A percentile compares a stretch with the other conserved stretches of the same genome.
Evolutionary conservation across 2,888 invertebrate genomes (phyloP).

Genomic region (Eucriotettix oculatus): DNA sequence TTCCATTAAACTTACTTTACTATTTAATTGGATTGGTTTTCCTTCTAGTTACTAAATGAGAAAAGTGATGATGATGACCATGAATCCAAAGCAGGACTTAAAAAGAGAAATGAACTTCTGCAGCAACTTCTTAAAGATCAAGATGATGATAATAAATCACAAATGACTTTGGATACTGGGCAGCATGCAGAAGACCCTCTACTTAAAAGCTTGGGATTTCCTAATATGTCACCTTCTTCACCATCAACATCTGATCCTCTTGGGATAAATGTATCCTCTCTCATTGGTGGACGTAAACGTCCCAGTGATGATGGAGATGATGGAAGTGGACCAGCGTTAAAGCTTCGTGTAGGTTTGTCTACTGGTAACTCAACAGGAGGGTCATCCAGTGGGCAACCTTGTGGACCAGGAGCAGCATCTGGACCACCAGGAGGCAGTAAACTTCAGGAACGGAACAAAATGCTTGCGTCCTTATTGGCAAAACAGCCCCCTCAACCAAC

Average conservation of each 20-base stretch:
- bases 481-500: slow-evolving; percentile 52
- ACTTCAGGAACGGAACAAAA: slow-evolving; percentile 67
- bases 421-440: slow-evolving; percentile 33
- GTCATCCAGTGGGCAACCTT: background rate
- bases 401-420: background rate
- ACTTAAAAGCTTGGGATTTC: slow-evolving; percentile 37
- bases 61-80: slow-evolving; percentile 42
- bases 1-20: no score
- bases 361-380: background rate
- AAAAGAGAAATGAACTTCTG: slow-evolving; percentile 42
- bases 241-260: slow-evolving; percentile 25
- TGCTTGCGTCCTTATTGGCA: slow-evolving; percentile 67
- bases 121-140: slow-evolving; percentile 37
- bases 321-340: slow-evolving; percentile 22
- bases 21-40: background rate
- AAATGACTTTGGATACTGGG: slow-evolving; percentile 8
- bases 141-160: slow-evolving; percentile 8
- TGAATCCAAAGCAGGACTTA: slow-evolving; percentile 27
- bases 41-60: slow-evolving; percentile 56
- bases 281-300: slow-evolving; percentile 34
- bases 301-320: slow-evolving; percentile 43
- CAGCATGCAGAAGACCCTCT: slow-evolving; percentile 30
- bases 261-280: slow-evolving; percentile 9
- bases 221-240: slow-evolving; percentile 31
- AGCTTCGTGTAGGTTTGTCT: background rate